Evolutionary conservation across 1,140 invertebrate species (phyloP).

Genomic region (Hetaerina americana): DNA sequence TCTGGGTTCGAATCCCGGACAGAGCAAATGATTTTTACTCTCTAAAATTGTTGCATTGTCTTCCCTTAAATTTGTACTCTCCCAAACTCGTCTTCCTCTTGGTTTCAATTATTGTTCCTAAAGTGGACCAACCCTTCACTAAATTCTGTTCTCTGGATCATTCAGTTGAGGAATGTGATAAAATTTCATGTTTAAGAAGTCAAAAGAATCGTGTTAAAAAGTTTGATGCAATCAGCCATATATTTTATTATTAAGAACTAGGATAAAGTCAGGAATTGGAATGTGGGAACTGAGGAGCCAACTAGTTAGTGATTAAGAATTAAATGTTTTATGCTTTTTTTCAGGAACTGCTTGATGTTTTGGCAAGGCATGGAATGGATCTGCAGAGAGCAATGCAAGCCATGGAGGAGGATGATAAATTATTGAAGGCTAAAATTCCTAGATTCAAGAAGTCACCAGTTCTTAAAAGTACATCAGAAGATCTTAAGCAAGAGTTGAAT

Average conservation of each 20-base stretch:
- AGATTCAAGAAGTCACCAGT: neutral
- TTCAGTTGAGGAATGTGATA: neutral
- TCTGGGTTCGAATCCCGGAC: too few relatives aligned
- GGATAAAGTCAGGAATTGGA: neutral
- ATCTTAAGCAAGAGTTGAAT: neutral
- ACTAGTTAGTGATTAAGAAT: neutral
- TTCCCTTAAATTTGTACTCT: too few relatives aligned
- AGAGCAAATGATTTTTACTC: too few relatives aligned
- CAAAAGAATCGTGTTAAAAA: neutral
- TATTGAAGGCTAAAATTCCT: neutral
- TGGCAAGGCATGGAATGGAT: neutral
- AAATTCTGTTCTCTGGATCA: too few relatives aligned
- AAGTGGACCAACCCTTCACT: too few relatives aligned
- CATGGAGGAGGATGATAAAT: neutral
- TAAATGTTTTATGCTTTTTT: neutral
- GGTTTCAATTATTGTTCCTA: too few relatives aligned
- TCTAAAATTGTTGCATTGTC: too few relatives aligned
- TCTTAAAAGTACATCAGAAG: neutral
- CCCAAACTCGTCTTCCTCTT: too few relatives aligned
- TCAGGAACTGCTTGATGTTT: neutral
- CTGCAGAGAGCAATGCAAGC: neutral
- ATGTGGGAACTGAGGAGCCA: neutral
- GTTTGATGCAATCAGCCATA: neutral
- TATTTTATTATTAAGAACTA: neutral
- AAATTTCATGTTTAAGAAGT: neutral